Base-by-base conservation (phyloP, 2,888 invertebrate species). In the Harpalus rubripes region DNA sequence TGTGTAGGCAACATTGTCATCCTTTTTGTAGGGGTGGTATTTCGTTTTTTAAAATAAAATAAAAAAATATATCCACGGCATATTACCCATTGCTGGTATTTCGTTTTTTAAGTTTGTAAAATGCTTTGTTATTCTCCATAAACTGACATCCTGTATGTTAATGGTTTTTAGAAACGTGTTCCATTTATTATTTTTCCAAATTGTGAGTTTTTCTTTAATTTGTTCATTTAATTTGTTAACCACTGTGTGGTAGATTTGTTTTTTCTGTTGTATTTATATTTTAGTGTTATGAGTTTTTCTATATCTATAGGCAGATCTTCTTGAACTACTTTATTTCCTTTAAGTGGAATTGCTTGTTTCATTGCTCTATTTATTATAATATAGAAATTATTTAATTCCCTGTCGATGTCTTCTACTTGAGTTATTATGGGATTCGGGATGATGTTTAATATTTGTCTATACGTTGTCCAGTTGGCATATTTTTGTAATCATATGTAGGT, bases 81-180 rank as follows among this genome's bases (percentile, higher is more conserved):
- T n/a, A n/a, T n/a, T n/a, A n/a, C n/a, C n/a, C n/a, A n/a, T n/a
- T n/a, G n/a, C n/a, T n/a, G n/a, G n/a, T n/a, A n/a, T n/a, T n/a
- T n/a, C n/a, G n/a, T n/a, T n/a, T n/a, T n/a, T 59, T n/a, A 16
- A 16, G 0, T 59, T 10, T n/a, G 58, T 59, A n/a, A 59, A 59
- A n/a, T 59, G 15, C 15, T 59, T 59, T 59, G 15, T 59, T 12
- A 59, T 59, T 59, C 58, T 59, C 58, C 58, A 59, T 15, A 4
- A 15, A 12, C 15, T 59, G 15, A 1, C 15, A 12, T 59, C 15
- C 2, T 59, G 58, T 3, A 15, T n/a, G 58, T 59, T 59, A 7
- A 15, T 10, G n/a, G 58, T n/a, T 59, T 59, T n/a, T 59, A n/a
- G 58, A 22, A 22, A 22, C 3, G 22, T 22, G 22, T 22, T 22